These are phyloP conservation scores for Artemisiospiza belli DNA, from an alignment of 2,113 vertebrate genomes.

Conservation along the genomic window DNA sequence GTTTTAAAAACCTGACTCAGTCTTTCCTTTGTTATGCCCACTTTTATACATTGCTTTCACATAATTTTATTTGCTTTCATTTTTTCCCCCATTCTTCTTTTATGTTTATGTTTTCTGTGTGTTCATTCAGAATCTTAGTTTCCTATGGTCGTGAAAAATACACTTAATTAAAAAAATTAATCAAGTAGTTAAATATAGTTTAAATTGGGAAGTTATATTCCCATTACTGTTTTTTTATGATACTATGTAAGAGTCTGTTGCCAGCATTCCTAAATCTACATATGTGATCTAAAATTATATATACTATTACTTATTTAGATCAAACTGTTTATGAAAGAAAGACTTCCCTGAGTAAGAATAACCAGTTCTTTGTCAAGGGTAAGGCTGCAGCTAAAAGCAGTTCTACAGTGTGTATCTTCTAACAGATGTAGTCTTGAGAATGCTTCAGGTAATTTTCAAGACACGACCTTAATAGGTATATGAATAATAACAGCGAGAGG, in stretches of 20 bases:
- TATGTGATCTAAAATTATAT: not conserved
- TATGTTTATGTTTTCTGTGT: not conserved
- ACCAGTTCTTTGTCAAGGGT: not conserved
- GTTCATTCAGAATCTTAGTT: not conserved
- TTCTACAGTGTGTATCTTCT: not conserved
- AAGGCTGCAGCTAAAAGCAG: not conserved
- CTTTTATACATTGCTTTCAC: not conserved
- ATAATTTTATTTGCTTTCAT: not conserved
- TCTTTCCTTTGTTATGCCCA: not conserved
- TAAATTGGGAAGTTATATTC: not conserved
- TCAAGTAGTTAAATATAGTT: not conserved
- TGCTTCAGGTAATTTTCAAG: not conserved
- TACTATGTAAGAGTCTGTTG: not conserved
- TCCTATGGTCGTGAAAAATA: not conserved
- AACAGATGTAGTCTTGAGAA: not conserved
- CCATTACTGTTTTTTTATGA: not conserved
- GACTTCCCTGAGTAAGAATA: not conserved
- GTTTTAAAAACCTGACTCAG: not conserved
- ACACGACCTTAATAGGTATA: not conserved
- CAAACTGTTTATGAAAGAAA: not conserved
- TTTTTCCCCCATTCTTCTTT: not conserved
- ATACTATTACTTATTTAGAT: not conserved
- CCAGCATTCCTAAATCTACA: not conserved
- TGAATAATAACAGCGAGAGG: not conserved
- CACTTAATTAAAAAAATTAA: not conserved